Evolutionary conservation across 2,797 vertebrate species (phyloP).

Genomic region (Malacoctenus gilli): DNA sequence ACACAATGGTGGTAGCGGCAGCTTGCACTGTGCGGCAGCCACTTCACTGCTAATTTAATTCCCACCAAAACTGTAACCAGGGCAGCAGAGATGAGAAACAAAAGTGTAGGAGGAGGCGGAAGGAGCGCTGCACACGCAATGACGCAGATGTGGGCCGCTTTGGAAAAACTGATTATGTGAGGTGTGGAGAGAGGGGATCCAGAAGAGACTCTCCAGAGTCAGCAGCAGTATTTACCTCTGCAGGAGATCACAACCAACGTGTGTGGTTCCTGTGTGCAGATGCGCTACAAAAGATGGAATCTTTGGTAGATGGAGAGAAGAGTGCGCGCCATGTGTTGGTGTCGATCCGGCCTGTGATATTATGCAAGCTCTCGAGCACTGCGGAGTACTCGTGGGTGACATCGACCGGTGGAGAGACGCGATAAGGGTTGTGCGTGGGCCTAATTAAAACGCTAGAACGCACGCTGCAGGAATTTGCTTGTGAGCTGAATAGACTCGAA

Average conservation of each 20-base stretch:
- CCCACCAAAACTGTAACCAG: slow-evolving; percentile 57
- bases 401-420: slow-evolving; percentile 51
- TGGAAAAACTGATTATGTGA: slow-evolving; percentile 67
- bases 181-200: slow-evolving; percentile 52
- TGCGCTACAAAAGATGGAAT: background rate
- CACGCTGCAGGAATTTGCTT: slow-evolving; percentile 24
- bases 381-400: slow-evolving; percentile 56
- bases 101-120: slow-evolving; percentile 28
- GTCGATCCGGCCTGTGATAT: slow-evolving; percentile 49
- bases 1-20: no score
- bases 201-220: slow-evolving; percentile 53
- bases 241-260: slow-evolving; percentile 15
- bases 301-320: slow-evolving; percentile 3
- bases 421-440: slow-evolving; percentile 66
- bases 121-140: slow-evolving; percentile 30
- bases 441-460: slow-evolving; percentile 58
- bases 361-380: slow-evolving; percentile 50
- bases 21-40: slow-evolving; percentile 38
- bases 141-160: slow-evolving; percentile 54
- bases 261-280: slow-evolving; percentile 8
- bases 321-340: slow-evolving; percentile 25
- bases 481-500: slow-evolving; percentile 34
- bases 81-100: slow-evolving; percentile 34
- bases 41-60: slow-evolving; percentile 53
- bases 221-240: slow-evolving; percentile 33